phyloP scores from a whole-genome alignment of 1,140 invertebrate genomes.

The Penaeus chinensis region DNA sequence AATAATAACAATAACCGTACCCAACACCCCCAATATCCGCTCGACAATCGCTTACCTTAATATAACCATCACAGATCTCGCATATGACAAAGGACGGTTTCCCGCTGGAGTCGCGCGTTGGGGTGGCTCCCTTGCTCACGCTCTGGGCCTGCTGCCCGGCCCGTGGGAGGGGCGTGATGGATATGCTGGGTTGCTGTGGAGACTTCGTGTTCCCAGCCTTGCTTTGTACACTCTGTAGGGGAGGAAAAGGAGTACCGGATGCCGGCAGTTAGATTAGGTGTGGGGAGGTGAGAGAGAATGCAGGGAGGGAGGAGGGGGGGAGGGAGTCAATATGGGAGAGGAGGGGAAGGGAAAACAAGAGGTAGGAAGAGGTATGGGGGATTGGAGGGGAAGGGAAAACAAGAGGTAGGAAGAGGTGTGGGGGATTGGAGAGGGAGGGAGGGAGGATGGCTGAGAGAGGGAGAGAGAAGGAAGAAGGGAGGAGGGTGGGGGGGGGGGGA shows the following conservation, averaged over 20 bases:
- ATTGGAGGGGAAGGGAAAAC: no score
- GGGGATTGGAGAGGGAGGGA: no score
- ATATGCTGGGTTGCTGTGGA: constrained; percentile 80
- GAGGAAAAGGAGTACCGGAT: background rate
- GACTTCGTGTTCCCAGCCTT: constrained; percentile 58
- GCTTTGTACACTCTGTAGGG: constrained; percentile 63
- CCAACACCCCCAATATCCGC: background rate
- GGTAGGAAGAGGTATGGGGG: background rate
- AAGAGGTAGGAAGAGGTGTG: no score
- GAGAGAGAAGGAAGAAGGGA: no score
- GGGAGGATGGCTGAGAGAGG: no score
- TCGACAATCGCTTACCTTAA: constrained; percentile 74
- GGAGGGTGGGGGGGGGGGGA: no score
- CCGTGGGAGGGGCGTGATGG: constrained; percentile 87
- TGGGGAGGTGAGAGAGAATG: background rate
- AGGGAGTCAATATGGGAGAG: background rate
- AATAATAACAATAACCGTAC: no score
- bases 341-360: background rate
- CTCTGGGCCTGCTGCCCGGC: constrained; percentile 68
- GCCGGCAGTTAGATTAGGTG: background rate
- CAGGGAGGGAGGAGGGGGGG: background rate
- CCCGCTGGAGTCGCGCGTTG: constrained; percentile 47
- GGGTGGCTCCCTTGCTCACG: constrained; percentile 40
- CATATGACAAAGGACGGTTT: constrained; percentile 92
- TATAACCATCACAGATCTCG: constrained; percentile 95